Conservation (phyloP, 35 echinoderm and acorn worm species). For the Holothuria glaberrima region DNA sequence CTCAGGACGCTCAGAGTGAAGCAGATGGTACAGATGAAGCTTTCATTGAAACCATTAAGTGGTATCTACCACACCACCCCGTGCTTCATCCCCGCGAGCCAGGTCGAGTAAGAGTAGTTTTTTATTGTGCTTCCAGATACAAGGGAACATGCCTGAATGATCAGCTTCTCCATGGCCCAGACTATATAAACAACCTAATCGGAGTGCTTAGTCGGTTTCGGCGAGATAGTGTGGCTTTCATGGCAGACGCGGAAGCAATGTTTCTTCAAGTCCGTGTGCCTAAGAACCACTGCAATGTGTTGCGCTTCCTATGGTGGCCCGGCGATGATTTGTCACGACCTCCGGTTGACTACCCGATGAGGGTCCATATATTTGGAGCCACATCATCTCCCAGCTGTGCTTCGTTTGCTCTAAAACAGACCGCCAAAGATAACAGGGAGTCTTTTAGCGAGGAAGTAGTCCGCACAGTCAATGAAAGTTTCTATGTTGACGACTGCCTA, state of each 20-base stretch:
- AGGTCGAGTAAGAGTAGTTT: slow-evolving; percentile 64
- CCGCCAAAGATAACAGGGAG: neutral
- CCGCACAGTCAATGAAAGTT: slow-evolving; percentile 37
- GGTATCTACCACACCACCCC: slow-evolving; percentile 76
- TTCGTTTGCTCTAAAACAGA: neutral
- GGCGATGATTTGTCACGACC: neutral
- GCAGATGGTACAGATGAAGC: neutral
- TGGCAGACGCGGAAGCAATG: slow-evolving; percentile 60
- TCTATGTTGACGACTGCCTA: slow-evolving; percentile 74
- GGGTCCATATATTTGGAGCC: neutral
- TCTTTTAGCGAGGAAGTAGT: neutral
- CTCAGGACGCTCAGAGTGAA: neutral
- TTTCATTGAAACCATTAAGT: neutral
- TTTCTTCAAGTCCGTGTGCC: slow-evolving; percentile 65
- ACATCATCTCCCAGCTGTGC: neutral
- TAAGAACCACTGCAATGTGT: slow-evolving; percentile 28
- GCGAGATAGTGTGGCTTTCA: slow-evolving; percentile 47
- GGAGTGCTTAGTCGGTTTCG: slow-evolving; percentile 61
- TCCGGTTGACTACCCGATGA: slow-evolving; percentile 2
- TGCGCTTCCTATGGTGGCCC: slow-evolving; percentile 54
- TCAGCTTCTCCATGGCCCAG: slow-evolving; percentile 68
- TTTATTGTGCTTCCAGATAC: slow-evolving; percentile 63
- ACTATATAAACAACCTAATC: slow-evolving; percentile 67
- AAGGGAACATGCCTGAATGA: slow-evolving; percentile 72
- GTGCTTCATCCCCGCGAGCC: slow-evolving; percentile 73